Percentiles rank a stretch among this genome's conserved stretches.
phyloP scores from a whole-genome alignment of 2,797 vertebrate genomes.

The Trematomus bernacchii region DNA sequence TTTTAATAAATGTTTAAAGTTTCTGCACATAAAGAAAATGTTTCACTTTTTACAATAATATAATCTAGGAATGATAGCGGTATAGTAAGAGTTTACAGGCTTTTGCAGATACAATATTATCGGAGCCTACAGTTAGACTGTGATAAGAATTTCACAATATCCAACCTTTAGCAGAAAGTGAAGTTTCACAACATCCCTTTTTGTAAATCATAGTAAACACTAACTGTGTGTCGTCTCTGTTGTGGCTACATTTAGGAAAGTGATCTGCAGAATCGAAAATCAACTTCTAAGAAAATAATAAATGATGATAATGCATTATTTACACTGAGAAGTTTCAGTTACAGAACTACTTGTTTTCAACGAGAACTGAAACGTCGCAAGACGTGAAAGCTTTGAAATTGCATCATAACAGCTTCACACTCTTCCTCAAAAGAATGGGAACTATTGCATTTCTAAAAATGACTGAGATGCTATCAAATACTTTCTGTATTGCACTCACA shows the following conservation, averaged over 20 bases:
- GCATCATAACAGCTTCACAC: background rate
- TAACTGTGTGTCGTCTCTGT: too few relatives aligned
- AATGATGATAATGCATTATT: too few relatives aligned
- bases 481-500: too few relatives aligned
- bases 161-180: background rate
- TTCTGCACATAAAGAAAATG: background rate
- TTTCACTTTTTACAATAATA: background rate
- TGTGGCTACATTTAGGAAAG: too few relatives aligned
- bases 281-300: background rate
- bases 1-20: background rate
- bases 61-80: background rate
- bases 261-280: fast-evolving
- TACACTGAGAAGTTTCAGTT: background rate
- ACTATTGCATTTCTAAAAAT: background rate
- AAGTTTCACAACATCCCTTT: conserved; percentile 1
- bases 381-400: conserved; percentile 11
- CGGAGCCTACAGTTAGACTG: background rate
- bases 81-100: background rate
- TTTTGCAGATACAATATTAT: background rate
- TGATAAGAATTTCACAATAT: background rate
- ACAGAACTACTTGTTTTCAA: background rate
- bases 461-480: background rate
- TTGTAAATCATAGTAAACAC: background rate
- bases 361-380: fast-evolving
- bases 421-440: too few relatives aligned